Base-by-base conservation (phyloP, 2,797 vertebrate species). In the Rhyacichthys aspro region DNA sequence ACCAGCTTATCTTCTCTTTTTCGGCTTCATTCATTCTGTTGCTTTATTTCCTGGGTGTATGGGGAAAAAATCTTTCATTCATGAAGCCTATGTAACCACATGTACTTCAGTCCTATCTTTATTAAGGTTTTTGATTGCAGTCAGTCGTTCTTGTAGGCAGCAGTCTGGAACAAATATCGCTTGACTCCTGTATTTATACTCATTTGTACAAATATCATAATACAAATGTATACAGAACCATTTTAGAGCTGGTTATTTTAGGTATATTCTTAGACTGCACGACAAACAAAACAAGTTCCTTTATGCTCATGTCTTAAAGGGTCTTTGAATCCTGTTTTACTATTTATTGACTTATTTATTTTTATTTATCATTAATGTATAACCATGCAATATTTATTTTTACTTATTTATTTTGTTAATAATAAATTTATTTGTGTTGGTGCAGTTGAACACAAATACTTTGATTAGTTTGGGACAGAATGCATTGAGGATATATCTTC, bases 211-310 rank as follows among this genome's bases (percentile, higher is more conserved):
- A 91, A 91, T 78, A 76, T 83, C 87, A 87, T 89, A 71, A 84
- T 71, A 84, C 86, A 82, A 77, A 86, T 89, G 87, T 90, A 90
- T 86, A 87, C 83, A 81, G 84, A 80, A 86, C 86, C 74, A 87
- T 91, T 93, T 92, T 91, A 90, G 78, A 87, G 73, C 84, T 82
- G 78, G 89, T 92, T 91, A 87, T 79, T 90, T 93, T 90, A 86
- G 74, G 86, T 90, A 87, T 91, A 87, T 90, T 90, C 85, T 91
- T 91, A 90, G 87, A 86, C 86, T 91, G 92, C 92, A 93, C 84
- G 88, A 75, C 88, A 84, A 89, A 81, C 84, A 54, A 83, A 87
- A 86, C 73, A 76, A 75, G 67, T 86, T 86, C 84, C 70, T 84
- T 79, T 79, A 61, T 62, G 62, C 55, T 72, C 84, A 18, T 67